These are phyloP conservation scores for Microctenopoma stevenorrisi DNA, from an alignment of 2,797 vertebrate species.

Conservation along the genomic window DNA sequence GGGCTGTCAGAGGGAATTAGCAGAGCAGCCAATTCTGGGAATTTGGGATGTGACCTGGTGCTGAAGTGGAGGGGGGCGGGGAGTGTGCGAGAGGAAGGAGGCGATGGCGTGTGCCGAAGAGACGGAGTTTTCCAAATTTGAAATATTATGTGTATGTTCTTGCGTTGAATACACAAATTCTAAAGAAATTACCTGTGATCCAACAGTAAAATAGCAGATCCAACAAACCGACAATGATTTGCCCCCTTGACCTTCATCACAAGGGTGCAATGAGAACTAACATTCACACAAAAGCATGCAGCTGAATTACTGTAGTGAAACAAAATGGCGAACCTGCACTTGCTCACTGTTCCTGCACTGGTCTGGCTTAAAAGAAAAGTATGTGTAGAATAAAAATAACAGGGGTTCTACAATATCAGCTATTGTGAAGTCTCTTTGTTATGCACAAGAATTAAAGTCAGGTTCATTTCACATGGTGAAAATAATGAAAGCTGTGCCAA, in stretches of 20 bases:
- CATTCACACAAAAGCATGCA: too few species aligned
- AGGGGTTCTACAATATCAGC: not conserved
- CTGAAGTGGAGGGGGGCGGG: conserved; percentile 24
- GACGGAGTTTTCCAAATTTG: not conserved
- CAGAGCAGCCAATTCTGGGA: conserved; percentile 54
- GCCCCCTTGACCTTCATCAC: too few species aligned
- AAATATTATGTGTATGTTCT: not conserved
- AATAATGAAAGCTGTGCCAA: conserved; percentile 76
- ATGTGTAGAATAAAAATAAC: conserved; percentile 1
- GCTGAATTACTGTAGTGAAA: not conserved
- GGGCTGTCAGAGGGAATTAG: conserved; percentile 64
- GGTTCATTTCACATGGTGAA: conserved; percentile 63
- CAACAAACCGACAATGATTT: too few species aligned
- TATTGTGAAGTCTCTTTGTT: conserved; percentile 33
- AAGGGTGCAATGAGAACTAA: too few species aligned
- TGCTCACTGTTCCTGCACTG: not conserved
- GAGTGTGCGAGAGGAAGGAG: not conserved
- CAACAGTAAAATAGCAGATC: not conserved
- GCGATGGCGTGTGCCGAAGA: not conserved
- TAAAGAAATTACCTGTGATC: not conserved
- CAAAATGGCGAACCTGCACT: conserved; percentile 1
- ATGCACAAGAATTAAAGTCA: conserved; percentile 43
- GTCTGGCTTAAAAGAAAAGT: not conserved
- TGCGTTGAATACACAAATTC: not conserved
- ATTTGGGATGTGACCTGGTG: conserved; percentile 59